Conservation (phyloP, 2,888 invertebrate genomes). For the Acronicta aceris region DNA sequence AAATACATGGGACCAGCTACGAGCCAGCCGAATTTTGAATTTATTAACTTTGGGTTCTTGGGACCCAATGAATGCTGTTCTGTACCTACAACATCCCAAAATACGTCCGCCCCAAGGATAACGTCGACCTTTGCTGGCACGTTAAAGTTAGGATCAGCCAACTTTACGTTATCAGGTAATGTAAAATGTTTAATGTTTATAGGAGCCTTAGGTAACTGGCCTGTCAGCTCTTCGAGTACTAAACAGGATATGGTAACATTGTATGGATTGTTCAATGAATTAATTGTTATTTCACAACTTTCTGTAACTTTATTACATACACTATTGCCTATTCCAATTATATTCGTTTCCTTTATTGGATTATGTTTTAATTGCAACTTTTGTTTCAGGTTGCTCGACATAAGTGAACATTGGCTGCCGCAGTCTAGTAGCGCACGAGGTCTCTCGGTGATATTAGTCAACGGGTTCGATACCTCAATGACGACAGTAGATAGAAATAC, state of each 20-base stretch:
- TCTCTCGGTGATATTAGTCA: background rate
- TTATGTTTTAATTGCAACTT: slow-evolving; percentile 2
- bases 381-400: background rate
- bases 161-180: background rate
- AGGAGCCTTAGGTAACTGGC: background rate
- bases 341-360: background rate
- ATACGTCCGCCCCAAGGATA: slow-evolving; percentile 4
- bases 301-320: background rate
- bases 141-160: slow-evolving; percentile 5
- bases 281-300: background rate
- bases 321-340: slow-evolving; percentile 10
- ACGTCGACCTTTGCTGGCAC: background rate
- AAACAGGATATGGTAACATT: slow-evolving; percentile 4
- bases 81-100: slow-evolving; percentile 4
- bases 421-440: slow-evolving; percentile 1
- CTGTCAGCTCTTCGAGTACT: background rate
- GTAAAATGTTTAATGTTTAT: background rate
- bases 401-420: slow-evolving; percentile 1
- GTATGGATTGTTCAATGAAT: slow-evolving; percentile 1
- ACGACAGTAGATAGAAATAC: slow-evolving; percentile 6
- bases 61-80: slow-evolving; percentile 3
- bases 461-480: slow-evolving; percentile 4
- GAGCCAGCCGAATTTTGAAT: background rate
- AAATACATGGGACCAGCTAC: background rate
- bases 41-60: background rate